Conservation (phyloP, 2,797 vertebrate genomes). For the Poliocrania exsul region DNA sequence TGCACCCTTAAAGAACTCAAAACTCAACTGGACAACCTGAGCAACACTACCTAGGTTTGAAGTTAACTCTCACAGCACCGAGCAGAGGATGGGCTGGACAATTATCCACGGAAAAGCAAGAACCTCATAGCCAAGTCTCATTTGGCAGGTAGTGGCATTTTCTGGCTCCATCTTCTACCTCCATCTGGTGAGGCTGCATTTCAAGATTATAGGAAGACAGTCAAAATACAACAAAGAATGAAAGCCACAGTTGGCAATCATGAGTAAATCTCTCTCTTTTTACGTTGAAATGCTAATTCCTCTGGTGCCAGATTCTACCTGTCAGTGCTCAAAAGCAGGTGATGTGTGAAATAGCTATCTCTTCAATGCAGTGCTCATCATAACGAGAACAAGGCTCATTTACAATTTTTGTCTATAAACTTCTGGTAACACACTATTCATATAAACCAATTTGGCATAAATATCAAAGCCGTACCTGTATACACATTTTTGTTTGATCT, state of each 20-base stretch:
- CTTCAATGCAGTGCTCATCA: neutral
- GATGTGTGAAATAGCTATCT: neutral
- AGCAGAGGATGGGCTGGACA: neutral
- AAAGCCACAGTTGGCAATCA: neutral
- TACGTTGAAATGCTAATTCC: neutral
- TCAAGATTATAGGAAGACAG: neutral
- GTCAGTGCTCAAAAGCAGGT: neutral
- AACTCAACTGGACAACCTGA: neutral
- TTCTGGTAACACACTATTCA: neutral
- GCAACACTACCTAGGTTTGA: neutral
- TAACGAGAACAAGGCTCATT: neutral
- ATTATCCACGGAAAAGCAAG: neutral
- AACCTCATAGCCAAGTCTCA: neutral
- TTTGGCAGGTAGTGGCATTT: neutral
- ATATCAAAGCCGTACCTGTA: neutral
- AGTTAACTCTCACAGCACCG: fast-evolving
- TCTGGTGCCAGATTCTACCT: neutral
- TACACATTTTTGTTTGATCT: neutral
- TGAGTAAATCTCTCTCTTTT: neutral
- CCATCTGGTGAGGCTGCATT: neutral
- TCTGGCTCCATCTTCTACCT: neutral
- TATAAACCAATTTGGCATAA: neutral
- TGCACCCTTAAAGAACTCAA: neutral
- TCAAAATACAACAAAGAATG: neutral
- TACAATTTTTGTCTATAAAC: neutral